Evolutionary conservation across 2,888 invertebrate species (phyloP), one percentile per base, ranked within the genome.

Genomic region (Drosophila borborema): DNA sequence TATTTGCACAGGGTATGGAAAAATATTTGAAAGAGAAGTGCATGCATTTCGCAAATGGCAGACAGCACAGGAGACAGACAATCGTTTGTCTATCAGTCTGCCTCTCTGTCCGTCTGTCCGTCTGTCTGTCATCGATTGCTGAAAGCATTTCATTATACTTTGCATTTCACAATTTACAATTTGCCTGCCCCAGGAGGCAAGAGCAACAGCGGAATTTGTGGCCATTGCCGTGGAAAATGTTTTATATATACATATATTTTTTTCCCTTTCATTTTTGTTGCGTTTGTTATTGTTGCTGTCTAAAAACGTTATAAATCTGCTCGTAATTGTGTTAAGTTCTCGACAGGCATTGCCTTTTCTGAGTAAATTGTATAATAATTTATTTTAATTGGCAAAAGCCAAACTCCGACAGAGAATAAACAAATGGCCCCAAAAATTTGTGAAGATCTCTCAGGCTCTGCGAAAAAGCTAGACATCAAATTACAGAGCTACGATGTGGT

Each of bases 361-460:
- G 54, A 18, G 54, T 72, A 80, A 90, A 89, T 89, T 89, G 82
- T 86, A 84, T 79, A 82, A 89, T 84, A 89, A 87, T 90, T 89
- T 86, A 86, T 89, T 90, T 87, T 89, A 86, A 87, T 90, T 90
- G 86, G 89, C 73, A 73, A 80, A 74, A 61, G 74, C 71, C 70
- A 72, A 82, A 72, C 61, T 66, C 73, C 63, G 56, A 55, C 54
- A 60, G 54, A 72, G 72, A 69, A 65, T 60, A 71, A 66, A 70
- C 65, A 60, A 56, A 38, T 34, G 54, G 51, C 46, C 66, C 66
- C 64, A 51, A 64, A 70, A 34, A 8, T 2, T 43, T 34, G 46
- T 1, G 0, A 5, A 38, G 16, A 46, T n/a, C 16, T 40, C 23
- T 5, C 38, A 38, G 53, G 9, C 41, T 41, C 28, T 8, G 6